Conservation (phyloP, 2,797 vertebrate genomes). For the Meda fulgida region DNA sequence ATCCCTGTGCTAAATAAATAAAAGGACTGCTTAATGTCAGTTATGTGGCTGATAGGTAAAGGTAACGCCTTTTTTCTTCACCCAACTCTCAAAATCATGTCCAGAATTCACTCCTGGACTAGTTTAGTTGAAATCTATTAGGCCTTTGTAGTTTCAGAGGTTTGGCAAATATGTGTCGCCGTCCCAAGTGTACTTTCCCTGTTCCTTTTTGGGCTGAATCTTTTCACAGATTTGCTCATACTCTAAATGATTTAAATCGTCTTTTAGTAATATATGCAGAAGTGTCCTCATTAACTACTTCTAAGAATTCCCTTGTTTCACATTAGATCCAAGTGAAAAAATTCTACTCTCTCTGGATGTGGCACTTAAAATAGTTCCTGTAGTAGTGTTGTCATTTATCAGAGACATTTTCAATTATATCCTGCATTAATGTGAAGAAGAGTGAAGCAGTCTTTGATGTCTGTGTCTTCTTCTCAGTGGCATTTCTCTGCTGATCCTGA, state of each 20-base stretch:
- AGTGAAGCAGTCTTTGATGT: background rate
- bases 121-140: background rate
- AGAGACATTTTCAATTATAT: background rate
- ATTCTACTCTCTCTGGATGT: background rate
- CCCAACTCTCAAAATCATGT: background rate
- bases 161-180: background rate
- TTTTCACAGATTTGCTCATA: conserved; percentile 11
- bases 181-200: conserved; percentile 11
- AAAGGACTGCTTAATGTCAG: background rate
- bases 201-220: background rate
- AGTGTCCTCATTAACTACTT: conserved; percentile 40
- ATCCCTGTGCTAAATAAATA: background rate
- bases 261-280: conserved; percentile 39
- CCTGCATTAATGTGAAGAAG: background rate
- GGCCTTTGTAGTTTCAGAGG: conserved; percentile 12
- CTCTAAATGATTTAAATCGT: conserved; percentile 32
- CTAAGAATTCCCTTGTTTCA: conserved; percentile 31
- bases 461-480: conserved; percentile 72
- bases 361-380: conserved; percentile 21
- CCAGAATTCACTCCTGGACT: background rate
- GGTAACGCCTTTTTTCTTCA: background rate
- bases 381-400: background rate
- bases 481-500: conserved; percentile 94
- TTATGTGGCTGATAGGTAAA: background rate
- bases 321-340: conserved; percentile 34